These are phyloP conservation scores for Lophotis ruficrista DNA, from an alignment of 2,113 vertebrate genomes.

Conservation along the genomic window DNA sequence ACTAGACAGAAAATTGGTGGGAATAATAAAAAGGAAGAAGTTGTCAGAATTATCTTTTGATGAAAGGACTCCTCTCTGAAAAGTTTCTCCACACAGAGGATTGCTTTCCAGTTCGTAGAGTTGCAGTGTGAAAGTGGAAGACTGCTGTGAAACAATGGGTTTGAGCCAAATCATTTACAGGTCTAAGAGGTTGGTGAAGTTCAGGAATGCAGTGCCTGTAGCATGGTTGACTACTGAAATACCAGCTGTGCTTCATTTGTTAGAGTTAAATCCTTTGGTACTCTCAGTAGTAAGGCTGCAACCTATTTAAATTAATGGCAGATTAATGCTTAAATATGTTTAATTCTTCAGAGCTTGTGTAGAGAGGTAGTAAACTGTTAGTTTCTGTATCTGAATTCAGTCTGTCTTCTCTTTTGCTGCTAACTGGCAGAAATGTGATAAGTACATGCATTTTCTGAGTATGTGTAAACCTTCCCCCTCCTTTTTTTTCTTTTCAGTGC, in stretches of 20 bases:
- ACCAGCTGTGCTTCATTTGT: background rate
- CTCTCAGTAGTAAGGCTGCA: background rate
- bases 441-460: background rate
- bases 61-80: background rate
- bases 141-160: background rate
- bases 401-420: background rate
- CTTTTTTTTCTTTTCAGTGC: constrained; percentile 75
- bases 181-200: background rate
- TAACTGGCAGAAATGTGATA: background rate
- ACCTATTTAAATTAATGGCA: background rate
- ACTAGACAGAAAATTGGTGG: background rate
- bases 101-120: background rate
- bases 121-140: background rate
- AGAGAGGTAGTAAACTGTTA: background rate
- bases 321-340: background rate
- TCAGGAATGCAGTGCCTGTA: background rate
- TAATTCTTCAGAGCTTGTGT: background rate
- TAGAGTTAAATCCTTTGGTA: background rate
- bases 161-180: background rate
- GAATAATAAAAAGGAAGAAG: background rate
- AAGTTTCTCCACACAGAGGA: background rate
- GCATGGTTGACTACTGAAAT: background rate
- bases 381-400: background rate
- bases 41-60: background rate
- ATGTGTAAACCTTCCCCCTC: background rate